A percentile compares a stretch with the other conserved stretches of the same genome.
phyloP scores from a whole-genome alignment of 2,113 vertebrate species.

The Tauraco erythrolophus region DNA sequence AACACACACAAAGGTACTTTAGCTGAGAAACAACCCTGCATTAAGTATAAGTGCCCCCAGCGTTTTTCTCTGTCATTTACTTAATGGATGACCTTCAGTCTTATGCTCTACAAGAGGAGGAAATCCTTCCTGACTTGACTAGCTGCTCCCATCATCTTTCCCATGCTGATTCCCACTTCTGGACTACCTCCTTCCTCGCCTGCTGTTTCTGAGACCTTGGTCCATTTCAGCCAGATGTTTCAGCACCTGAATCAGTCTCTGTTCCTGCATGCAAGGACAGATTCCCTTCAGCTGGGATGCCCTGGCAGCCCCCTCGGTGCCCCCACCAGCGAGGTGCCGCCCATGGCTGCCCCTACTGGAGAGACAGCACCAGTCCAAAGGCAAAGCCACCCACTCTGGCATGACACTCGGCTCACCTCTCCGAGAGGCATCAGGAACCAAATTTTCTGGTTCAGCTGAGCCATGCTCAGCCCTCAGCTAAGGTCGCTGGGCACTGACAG shows the following conservation, averaged over 20 bases:
- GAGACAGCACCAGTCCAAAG: neutral
- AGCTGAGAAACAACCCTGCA: neutral
- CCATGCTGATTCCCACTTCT: neutral
- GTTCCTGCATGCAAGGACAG: neutral
- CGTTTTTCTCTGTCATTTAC: neutral
- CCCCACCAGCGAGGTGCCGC: neutral
- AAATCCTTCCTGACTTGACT: neutral
- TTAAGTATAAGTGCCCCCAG: neutral
- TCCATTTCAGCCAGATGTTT: neutral
- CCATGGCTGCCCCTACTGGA: neutral
- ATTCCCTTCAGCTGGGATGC: neutral
- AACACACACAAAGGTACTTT: neutral
- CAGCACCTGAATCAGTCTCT: neutral
- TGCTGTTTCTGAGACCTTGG: neutral
- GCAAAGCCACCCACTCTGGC: neutral
- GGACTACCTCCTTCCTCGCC: neutral
- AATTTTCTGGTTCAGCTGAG: constrained; percentile 3
- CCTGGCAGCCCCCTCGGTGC: accelerated
- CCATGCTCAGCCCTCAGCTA: neutral
- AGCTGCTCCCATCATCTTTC: neutral
- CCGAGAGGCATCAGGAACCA: neutral
- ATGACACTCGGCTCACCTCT: neutral
- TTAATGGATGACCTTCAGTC: neutral
- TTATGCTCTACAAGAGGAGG: neutral
- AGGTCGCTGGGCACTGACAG: neutral